Conservation (phyloP, 2,113 vertebrate species). For the Piaya cayana region DNA sequence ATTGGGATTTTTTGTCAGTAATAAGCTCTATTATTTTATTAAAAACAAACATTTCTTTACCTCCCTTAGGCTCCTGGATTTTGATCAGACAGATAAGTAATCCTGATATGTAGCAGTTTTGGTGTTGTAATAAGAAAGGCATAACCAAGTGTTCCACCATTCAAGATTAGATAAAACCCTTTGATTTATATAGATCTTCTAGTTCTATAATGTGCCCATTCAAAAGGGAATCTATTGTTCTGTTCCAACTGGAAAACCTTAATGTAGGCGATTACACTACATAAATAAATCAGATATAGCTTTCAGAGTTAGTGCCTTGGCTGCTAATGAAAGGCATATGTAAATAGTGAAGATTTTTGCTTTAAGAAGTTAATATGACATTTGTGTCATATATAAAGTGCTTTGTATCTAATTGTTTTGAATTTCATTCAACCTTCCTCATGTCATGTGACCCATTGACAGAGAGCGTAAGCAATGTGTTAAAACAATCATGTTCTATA, state of each 20-base stretch:
- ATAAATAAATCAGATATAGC: not conserved
- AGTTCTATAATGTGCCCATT: not conserved
- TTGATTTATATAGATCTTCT: not conserved
- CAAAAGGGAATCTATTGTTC: not conserved
- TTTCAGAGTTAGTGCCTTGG: not conserved
- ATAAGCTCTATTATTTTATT: not conserved
- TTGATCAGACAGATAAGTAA: not conserved
- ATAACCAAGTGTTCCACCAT: not conserved
- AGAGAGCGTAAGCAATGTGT: constrained; percentile 12
- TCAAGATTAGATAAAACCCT: not conserved
- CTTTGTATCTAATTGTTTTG: constrained; percentile 6
- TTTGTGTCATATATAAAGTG: not conserved
- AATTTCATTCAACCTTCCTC: not conserved
- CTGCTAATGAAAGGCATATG: not conserved
- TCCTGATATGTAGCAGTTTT: not conserved
- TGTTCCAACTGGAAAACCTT: not conserved
- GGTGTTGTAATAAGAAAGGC: not conserved
- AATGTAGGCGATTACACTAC: not conserved
- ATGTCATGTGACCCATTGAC: constrained; percentile 11
- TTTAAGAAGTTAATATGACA: not conserved
- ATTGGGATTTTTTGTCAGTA: not conserved
- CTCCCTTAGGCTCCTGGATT: not conserved
- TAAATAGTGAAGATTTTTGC: not conserved
- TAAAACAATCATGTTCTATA: constrained; percentile 53
- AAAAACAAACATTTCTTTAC: not conserved